Percentiles rank a stretch among this genome's conserved stretches.
These are phyloP conservation scores for Anolis carolinensis DNA, from an alignment of 2,113 vertebrate species.

Conservation along the genomic window DNA sequence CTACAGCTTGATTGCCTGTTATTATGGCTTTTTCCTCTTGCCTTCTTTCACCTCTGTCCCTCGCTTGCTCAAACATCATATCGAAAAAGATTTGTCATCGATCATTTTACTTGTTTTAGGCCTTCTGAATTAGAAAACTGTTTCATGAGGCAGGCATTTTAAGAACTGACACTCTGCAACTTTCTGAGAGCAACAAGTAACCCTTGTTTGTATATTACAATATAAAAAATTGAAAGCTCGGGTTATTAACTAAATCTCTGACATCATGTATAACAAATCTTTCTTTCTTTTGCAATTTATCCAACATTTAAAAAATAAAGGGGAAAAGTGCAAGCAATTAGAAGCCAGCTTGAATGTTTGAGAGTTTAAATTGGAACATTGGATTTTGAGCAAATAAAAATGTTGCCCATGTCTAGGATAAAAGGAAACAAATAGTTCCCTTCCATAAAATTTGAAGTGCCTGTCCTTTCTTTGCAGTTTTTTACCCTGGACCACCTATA, in stretches of 20 bases:
- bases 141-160: not conserved
- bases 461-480: not conserved
- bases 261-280: not conserved
- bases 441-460: not conserved
- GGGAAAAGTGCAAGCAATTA: not conserved
- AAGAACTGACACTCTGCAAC: not conserved
- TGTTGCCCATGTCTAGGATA: no score
- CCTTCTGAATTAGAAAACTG: not conserved
- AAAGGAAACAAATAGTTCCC: no score
- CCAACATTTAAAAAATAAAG: not conserved
- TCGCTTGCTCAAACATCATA: not conserved
- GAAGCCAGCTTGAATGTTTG: no score
- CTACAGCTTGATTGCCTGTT: not conserved
- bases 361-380: no score
- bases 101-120: not conserved
- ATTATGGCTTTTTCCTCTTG: not conserved
- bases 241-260: not conserved
- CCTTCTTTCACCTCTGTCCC: not conserved
- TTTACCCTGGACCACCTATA: not conserved
- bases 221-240: not conserved
- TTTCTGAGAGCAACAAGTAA: not conserved
- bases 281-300: not conserved
- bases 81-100: not conserved
- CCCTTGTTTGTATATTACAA: not conserved
- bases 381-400: no score